phyloP scores from a whole-genome alignment of 2,113 vertebrate species.

The Peromyscus californicus region DNA sequence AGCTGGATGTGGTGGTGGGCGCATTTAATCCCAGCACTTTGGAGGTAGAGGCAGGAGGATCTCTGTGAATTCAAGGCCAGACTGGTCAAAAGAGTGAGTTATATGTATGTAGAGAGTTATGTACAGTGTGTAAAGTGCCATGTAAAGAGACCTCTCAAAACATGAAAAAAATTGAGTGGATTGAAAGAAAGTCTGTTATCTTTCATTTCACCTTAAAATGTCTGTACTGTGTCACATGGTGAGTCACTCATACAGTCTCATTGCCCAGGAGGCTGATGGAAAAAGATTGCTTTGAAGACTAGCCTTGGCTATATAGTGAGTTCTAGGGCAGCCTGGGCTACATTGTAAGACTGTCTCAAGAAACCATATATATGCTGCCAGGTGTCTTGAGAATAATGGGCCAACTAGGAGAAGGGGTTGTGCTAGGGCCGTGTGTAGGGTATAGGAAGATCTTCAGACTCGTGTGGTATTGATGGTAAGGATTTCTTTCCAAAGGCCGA shows the following conservation, averaged over 20 bases:
- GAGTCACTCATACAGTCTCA: background rate
- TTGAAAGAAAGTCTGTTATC: background rate
- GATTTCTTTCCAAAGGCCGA: constrained; percentile 9
- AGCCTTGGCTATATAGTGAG: background rate
- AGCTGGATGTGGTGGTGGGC: background rate
- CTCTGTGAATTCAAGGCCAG: background rate
- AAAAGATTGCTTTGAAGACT: background rate
- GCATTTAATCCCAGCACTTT: background rate
- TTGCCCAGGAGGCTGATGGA: background rate
- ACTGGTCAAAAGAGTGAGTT: background rate
- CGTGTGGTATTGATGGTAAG: background rate
- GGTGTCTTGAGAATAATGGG: background rate
- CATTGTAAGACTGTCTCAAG: background rate
- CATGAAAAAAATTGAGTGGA: background rate
- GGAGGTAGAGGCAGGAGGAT: background rate
- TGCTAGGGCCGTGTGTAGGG: background rate
- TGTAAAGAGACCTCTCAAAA: background rate
- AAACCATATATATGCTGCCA: background rate
- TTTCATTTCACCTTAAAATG: constrained; percentile 55
- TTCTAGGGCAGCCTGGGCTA: background rate
- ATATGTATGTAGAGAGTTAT: too few species aligned
- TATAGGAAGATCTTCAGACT: background rate
- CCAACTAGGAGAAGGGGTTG: background rate
- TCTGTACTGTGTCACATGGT: background rate
- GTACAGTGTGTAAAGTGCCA: background rate